Base-by-base conservation (phyloP, 2,888 invertebrate genomes). In the Alsophila aescularia region DNA sequence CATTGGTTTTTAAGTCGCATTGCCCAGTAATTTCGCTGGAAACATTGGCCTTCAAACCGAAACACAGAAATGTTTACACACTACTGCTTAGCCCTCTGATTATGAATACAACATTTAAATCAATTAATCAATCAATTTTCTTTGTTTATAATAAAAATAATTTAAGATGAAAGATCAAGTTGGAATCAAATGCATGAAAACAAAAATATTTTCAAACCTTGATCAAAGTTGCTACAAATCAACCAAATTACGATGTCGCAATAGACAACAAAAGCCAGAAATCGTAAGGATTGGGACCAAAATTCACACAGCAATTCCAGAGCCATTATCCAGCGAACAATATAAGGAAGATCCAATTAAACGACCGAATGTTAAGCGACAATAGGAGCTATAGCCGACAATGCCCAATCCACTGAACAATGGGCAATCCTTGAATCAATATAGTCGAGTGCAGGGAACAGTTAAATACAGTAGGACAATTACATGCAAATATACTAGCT, bases 321-420 rank as follows among this genome's bases (percentile, higher is more conserved):
- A 62, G 62, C 69, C 68, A 75, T 75, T 73, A 73, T 75, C 64
- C 58, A 53, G 54, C 66, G 69, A 70, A 77, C 75, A 78, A 77
- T 77, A 79, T 77, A 78, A 73, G 76, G 78, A 77, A 75, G 76
- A 73, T 76, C 75, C 73, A 80, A 80, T 79, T 75, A 79, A 78
- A 76, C 71, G 74, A 68, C 70, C 69, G 70, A 74, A 72, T 68
- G 67, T 63, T 68, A 68, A 67, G 68, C 69, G 77, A 82, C 82
- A 83, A 82, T 79, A 74, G 77, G 66, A 72, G 67, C 69, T 71
- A 72, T 72, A 67, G 66, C 69, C 74, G 73, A 85, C 79, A 81
- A 80, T 79, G 75, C 75, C 80, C 78, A 79, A 82, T 79, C 74
- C 73, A 68, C 66, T 58, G 73, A 79, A 86, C 87, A 87, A 88